Percentiles rank a stretch among this genome's conserved stretches.
phyloP scores from a whole-genome alignment of 2,797 vertebrate species.

The Pyrocephalus nanus region DNA sequence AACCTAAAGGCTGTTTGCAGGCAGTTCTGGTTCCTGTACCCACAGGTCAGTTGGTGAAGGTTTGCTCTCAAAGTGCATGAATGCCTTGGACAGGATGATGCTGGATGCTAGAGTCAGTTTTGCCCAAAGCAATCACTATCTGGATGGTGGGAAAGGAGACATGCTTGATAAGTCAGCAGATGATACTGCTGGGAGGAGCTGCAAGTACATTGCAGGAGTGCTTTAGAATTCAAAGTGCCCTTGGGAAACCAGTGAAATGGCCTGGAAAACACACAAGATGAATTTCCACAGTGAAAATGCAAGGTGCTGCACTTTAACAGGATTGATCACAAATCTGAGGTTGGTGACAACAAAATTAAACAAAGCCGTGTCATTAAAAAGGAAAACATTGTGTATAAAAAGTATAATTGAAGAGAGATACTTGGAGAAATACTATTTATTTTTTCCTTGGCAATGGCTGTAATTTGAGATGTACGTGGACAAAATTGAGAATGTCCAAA shows the following conservation, averaged over 20 bases:
- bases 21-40: not conserved
- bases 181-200: not conserved
- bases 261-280: constrained; percentile 28
- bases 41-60: not conserved
- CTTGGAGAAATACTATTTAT: not conserved
- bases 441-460: not conserved
- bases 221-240: constrained; percentile 18
- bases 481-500: constrained; percentile 18
- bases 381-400: not conserved
- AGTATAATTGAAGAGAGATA: not conserved
- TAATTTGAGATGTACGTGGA: not conserved
- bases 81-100: not conserved
- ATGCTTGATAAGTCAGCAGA: not conserved
- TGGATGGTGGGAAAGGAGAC: not conserved
- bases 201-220: not conserved
- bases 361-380: not conserved
- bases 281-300: not conserved
- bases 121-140: not conserved
- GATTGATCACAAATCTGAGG: constrained; percentile 16
- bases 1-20: not conserved
- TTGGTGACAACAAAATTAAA: not conserved
- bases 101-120: not conserved
- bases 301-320: constrained; percentile 26
- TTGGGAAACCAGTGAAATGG: constrained; percentile 34
- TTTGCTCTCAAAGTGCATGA: not conserved